phyloP scores from a whole-genome alignment of 2,888 invertebrate species.

The Eupithecia subumbrata region DNA sequence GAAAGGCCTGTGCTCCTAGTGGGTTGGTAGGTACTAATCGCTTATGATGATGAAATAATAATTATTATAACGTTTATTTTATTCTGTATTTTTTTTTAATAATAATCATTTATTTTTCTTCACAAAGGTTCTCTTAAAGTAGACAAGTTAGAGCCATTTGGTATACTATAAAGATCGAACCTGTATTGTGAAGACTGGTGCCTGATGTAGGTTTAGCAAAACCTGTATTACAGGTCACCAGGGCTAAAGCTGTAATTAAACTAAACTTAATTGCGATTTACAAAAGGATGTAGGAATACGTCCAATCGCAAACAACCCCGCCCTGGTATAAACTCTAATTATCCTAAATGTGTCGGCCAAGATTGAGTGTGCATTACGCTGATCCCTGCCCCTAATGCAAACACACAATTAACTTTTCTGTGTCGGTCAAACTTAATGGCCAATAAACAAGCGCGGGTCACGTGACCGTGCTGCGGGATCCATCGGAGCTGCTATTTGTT shows the following conservation, averaged over 20 bases:
- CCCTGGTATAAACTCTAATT: conserved; percentile 22
- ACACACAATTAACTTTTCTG: conserved; percentile 51
- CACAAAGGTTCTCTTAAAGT: too few relatives aligned
- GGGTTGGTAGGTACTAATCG: not conserved
- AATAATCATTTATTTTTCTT: too few relatives aligned
- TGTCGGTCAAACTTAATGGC: conserved; percentile 45
- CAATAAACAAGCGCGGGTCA: conserved; percentile 45
- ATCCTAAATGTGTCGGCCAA: conserved; percentile 17
- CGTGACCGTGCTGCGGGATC: conserved; percentile 32
- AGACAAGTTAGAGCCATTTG: too few relatives aligned
- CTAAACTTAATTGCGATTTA: not conserved
- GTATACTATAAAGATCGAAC: too few relatives aligned
- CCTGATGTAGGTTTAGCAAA: too few relatives aligned
- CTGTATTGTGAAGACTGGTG: too few relatives aligned
- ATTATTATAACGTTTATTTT: not conserved
- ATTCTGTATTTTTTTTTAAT: too few relatives aligned
- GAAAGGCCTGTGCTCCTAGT: not conserved
- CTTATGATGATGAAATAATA: not conserved
- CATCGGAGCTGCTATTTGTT: not conserved
- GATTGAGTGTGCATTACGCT: conserved; percentile 24
- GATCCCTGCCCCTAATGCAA: conserved; percentile 40
- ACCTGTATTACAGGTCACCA: too few relatives aligned
- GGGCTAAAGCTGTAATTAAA: too few relatives aligned
- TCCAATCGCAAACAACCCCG: not conserved
- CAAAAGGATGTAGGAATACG: not conserved